Evolutionary conservation across 2,888 invertebrate species (phyloP).

Genomic region (Alcis repandata): DNA sequence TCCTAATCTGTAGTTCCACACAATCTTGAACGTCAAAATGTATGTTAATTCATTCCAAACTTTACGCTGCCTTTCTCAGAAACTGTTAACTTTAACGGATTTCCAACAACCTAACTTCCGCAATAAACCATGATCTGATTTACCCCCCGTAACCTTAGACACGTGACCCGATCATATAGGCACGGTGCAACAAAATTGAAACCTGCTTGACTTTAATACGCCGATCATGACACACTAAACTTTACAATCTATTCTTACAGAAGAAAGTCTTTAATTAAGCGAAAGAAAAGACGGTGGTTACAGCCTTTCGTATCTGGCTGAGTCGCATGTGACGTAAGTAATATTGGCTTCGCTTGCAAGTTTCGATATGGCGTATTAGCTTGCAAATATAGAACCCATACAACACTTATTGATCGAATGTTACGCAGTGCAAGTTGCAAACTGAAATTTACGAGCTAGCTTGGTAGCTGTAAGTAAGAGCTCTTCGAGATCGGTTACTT

Average conservation of each 20-base stretch:
- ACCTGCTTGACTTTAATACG: conserved; percentile 40
- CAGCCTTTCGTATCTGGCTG: conserved; percentile 40
- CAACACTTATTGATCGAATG: conserved; percentile 85
- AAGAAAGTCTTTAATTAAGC: conserved; percentile 48
- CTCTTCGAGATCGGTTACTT: conserved; percentile 74
- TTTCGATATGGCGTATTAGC: conserved; percentile 82
- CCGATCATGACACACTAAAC: conserved; percentile 32
- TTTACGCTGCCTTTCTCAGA: conserved; percentile 9
- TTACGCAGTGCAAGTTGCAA: conserved; percentile 82
- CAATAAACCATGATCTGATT: conserved; percentile 65
- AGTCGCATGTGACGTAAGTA: conserved; percentile 66
- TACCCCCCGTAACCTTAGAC: conserved; percentile 68
- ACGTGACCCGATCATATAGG: conserved; percentile 66
- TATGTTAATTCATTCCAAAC: neutral
- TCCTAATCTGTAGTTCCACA: too few species aligned
- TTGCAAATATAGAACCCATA: conserved; percentile 85
- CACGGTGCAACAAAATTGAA: conserved; percentile 57
- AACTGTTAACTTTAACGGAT: conserved; percentile 40
- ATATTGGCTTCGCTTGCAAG: conserved; percentile 76
- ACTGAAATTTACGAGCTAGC: conserved; percentile 81
- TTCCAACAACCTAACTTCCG: conserved; percentile 47
- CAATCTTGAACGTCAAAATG: neutral
- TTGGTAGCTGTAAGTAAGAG: conserved; percentile 70
- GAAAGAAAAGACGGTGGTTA: conserved; percentile 42
- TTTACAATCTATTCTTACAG: conserved; percentile 30